Base-by-base conservation (phyloP, 2,888 invertebrate species). In the Hofmannophila pseudospretella region DNA sequence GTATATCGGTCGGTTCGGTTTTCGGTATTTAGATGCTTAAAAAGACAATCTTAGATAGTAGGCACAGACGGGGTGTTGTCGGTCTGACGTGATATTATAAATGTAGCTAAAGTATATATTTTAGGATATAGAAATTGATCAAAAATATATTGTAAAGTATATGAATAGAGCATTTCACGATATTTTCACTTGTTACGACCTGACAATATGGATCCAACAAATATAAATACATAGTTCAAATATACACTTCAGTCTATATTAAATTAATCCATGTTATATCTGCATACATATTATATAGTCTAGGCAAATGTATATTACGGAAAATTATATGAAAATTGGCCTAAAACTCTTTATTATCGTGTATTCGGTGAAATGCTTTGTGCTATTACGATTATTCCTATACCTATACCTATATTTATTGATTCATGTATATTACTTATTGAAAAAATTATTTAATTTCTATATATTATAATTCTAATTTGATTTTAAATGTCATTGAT, bases 71-170 rank as follows among this genome's bases (percentile, higher is more conserved):
- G 49, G 59, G n/a, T n/a, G n/a, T n/a, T 68, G 67, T 64, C 62
- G 54, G 62, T 66, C 71, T 61, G 61, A 69, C 49, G 77, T 79
- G 79, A 79, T 79, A 80, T 78, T 78, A 77, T 57, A 57, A 64
- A 58, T 67, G 67, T 78, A 74, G 71, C 65, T 57, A 64, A 66
- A 68, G 55, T 58, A 54, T 53, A 54, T 55, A 51, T 58, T 41
- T 56, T 58, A 53, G 45, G 51, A 49, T 45, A 56, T 56, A 57
- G 55, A 49, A 51, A 52, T 53, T 47, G 47, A 53, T 50, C 45
- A 53, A 54, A 53, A 54, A 35, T 54, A 50, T 56, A 55, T 53
- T 50, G 49, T 55, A 54, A 49, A 53, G 39, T 48, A 42, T 49
- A 23, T 44, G 16, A 31, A 42, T 32, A 57, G 57, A 54, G 49